Evolutionary conservation across 2,113 vertebrate genomes (phyloP), one percentile per base, ranked within the genome.

Genomic region (Ammodytes dubius): DNA sequence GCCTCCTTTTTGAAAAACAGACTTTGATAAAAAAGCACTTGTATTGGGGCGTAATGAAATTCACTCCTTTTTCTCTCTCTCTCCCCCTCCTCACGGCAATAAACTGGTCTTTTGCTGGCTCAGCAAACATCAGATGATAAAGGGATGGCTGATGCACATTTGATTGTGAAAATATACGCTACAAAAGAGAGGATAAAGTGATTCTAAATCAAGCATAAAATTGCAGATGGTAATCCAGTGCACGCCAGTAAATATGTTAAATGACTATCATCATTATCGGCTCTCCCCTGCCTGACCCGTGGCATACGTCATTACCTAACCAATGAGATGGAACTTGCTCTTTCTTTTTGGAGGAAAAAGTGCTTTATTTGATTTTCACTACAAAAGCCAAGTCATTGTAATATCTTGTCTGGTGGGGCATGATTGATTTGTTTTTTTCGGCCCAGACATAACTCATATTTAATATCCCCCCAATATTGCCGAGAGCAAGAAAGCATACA

Each of bases 181-280:
- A 85, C 81, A 92, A 89, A 87, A 84, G 79, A 83, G 70, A 88
- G 87, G 81, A 91, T 91, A 88, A 93, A 93, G 86, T 75, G 91
- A 92, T 88, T 93, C 71, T 88, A 94, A 94, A 93, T 94, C 92
- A 95, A 89, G 87, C 91, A 86, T 95, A 94, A 95, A 95, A 95
- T 94, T 94, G 89, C 94, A 94, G 93, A 94, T 94, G 93, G 88
- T 94, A 91, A 92, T 92, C 89, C 82, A 79, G 63, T 81, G 74
- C 89, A 86, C 57, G 87, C 89, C 89, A 89, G 88, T 88, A 94
- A 93, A 93, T 90, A 93, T 91, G 83, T 87, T 92, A 93, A 95
- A 94, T 89, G 93, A 92, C 89, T 89, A 83, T 84, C 91, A 87
- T 94, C 91, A 92, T 93, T 90, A 89, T 88, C 58, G 61, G 80